Percentiles rank a stretch among this genome's conserved stretches.
Evolutionary conservation across 2,888 invertebrate species (phyloP).

Genomic region (Hyalella azteca): DNA sequence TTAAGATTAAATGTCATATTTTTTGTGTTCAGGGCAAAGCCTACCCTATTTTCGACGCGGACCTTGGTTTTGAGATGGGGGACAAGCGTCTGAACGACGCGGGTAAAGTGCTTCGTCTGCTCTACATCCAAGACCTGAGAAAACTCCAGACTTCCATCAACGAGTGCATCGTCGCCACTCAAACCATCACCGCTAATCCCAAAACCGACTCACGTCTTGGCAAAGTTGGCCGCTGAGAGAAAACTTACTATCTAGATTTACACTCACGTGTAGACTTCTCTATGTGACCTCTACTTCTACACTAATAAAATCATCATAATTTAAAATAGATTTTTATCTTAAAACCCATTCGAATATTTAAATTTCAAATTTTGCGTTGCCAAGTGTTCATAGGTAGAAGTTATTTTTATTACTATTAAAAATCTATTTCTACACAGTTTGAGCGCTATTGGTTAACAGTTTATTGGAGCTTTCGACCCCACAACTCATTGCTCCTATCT

Average conservation of each 20-base stretch:
- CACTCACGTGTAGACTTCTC: background rate
- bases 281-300: too few relatives aligned
- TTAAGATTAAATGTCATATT: too few relatives aligned
- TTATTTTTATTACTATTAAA: too few relatives aligned
- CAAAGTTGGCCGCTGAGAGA: slow-evolving; percentile 74
- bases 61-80: slow-evolving; percentile 72
- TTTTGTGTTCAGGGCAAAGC: slow-evolving; percentile 70
- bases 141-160: slow-evolving; percentile 92
- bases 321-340: too few relatives aligned
- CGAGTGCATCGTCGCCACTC: slow-evolving; percentile 90
- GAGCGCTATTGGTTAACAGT: too few relatives aligned
- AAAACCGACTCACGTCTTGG: slow-evolving; percentile 94
- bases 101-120: slow-evolving; percentile 76
- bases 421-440: too few relatives aligned
- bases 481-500: too few relatives aligned
- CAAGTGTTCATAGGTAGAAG: too few relatives aligned
- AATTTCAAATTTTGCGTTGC: too few relatives aligned
- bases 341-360: too few relatives aligned
- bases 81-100: slow-evolving; percentile 73
- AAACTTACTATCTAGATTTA: background rate
- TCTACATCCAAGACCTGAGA: slow-evolving; percentile 84
- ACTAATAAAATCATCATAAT: too few relatives aligned
- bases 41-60: slow-evolving; percentile 73
- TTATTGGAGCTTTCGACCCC: too few relatives aligned
- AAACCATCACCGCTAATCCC: slow-evolving; percentile 92